Evolutionary conservation across 2,797 vertebrate species (phyloP).

Genomic region (Acanthurus tractus): DNA sequence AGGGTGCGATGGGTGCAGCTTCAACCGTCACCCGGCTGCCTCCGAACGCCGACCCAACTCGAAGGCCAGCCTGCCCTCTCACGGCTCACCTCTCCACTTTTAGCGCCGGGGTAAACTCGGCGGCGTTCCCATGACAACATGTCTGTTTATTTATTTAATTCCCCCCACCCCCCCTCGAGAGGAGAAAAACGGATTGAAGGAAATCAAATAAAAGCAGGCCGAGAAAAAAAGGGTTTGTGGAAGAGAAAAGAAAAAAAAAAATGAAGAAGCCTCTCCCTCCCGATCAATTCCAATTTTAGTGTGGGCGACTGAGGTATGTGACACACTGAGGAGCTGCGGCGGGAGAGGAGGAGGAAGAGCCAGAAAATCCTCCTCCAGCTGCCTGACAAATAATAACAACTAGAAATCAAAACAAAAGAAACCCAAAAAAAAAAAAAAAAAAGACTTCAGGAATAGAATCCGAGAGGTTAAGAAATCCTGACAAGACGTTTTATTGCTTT

Average conservation of each 20-base stretch:
- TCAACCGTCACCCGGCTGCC: conserved; percentile 24
- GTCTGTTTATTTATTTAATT: conserved; percentile 23
- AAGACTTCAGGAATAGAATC: neutral
- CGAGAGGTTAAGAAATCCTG: neutral
- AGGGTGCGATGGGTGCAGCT: neutral
- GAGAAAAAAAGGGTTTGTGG: neutral
- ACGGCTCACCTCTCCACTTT: conserved; percentile 48
- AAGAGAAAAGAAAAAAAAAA: neutral
- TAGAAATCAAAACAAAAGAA: neutral
- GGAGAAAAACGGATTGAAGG: conserved; percentile 14
- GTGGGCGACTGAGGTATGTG: conserved; percentile 1
- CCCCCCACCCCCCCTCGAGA: neutral
- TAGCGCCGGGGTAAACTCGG: conserved; percentile 40
- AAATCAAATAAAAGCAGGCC: conserved; percentile 49
- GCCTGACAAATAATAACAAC: neutral
- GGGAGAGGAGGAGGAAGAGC: neutral
- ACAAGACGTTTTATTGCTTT: neutral
- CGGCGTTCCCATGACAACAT: conserved; percentile 65
- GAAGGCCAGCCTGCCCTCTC: conserved; percentile 35
- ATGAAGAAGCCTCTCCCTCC: conserved; percentile 3
- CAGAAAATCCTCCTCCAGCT: conserved; percentile 11
- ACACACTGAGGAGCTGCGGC: conserved; percentile 1
- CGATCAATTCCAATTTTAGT: conserved; percentile 44
- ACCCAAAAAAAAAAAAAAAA: too few species aligned
- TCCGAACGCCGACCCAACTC: conserved; percentile 32